These are phyloP conservation scores for Chaetodon trifasciatus DNA, from an alignment of 2,797 vertebrate genomes.

Conservation along the genomic window DNA sequence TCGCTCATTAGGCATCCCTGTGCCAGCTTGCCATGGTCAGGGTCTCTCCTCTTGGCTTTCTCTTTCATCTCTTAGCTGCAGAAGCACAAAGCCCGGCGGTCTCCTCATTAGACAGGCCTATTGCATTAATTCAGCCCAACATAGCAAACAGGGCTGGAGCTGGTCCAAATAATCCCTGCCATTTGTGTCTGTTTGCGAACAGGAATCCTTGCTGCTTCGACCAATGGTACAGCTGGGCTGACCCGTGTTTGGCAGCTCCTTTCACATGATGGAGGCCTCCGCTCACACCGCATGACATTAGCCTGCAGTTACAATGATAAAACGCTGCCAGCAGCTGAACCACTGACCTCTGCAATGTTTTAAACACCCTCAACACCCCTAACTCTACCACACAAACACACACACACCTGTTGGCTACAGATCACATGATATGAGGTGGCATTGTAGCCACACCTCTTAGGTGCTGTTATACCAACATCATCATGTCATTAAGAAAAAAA, in stretches of 20 bases:
- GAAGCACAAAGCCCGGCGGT: slow-evolving; percentile 71
- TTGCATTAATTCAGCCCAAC: slow-evolving; percentile 75
- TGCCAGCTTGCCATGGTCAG: slow-evolving; percentile 67
- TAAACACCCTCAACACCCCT: slow-evolving; percentile 19
- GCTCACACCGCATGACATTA: slow-evolving; percentile 38
- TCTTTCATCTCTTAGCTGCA: slow-evolving; percentile 76
- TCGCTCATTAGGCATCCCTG: slow-evolving; percentile 71
- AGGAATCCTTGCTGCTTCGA: slow-evolving; percentile 42
- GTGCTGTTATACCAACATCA: not conserved
- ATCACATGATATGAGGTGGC: slow-evolving; percentile 4
- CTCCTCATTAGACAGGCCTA: slow-evolving; percentile 79
- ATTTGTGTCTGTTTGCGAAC: slow-evolving; percentile 53
- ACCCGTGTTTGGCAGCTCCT: slow-evolving; percentile 51
- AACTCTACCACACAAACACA: slow-evolving; percentile 7
- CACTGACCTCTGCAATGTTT: slow-evolving; percentile 32
- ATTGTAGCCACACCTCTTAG: not conserved
- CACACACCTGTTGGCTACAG: slow-evolving; percentile 6
- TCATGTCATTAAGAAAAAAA: not conserved
- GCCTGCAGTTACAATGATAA: slow-evolving; percentile 35
- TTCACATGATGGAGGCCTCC: slow-evolving; percentile 44
- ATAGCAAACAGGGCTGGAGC: slow-evolving; percentile 65
- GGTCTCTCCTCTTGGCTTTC: slow-evolving; percentile 69
- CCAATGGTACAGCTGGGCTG: slow-evolving; percentile 46
- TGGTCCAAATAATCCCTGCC: slow-evolving; percentile 65
- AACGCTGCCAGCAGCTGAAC: slow-evolving; percentile 39